Base-by-base conservation (phyloP, 1,140 invertebrate genomes). In the Sarcophaga peregrina region DNA sequence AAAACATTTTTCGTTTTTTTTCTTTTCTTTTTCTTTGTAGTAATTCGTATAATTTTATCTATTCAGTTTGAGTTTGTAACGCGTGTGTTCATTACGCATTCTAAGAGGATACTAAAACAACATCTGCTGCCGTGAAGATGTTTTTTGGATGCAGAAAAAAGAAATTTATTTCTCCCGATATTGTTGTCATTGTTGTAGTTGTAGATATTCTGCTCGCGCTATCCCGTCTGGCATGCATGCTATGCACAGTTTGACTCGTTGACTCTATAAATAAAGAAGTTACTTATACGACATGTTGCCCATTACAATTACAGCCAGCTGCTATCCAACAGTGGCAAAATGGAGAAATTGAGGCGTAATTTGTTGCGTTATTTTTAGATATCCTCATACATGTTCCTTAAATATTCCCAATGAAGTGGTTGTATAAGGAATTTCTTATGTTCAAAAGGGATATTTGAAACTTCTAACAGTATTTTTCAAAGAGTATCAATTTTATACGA, bases 231-330 rank as follows among this genome's bases (percentile, higher is more conserved):
- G 54, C 17, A 68, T 20, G 62, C n/a, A 68, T 68, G 62, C 62
- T 68, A 25, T 17, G 62, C 62, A 68, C 62, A 68, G 62, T 68
- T 68, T 68, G 62, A 68, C 62, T 20, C 20, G n/a, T n/a, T 68
- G 50, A 68, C 62, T 45, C 83, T 82, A 83, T 81, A 83, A 83
- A 81, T 83, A 83, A 74, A 37, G 25, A 37, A 52, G 80, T 81
- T 83, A 52, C 83, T 47, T 80, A 83, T 83, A 83, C 83, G 83
- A 81, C 80, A 78, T n/a, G 80, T 58, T 83, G 76, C 15, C 72
- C 25, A 37, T 37, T 37, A 37, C 25, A 37, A 37, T 37, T 37
- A 37, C 25, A 37, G 25, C 25, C 25, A 37, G 25, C 25, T 37
- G 25, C 25, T 2, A 37, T 37, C 25, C 25, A 37, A 37, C 25